Conservation (phyloP, 2,113 vertebrate species). For the Zosterops borbonicus region DNA sequence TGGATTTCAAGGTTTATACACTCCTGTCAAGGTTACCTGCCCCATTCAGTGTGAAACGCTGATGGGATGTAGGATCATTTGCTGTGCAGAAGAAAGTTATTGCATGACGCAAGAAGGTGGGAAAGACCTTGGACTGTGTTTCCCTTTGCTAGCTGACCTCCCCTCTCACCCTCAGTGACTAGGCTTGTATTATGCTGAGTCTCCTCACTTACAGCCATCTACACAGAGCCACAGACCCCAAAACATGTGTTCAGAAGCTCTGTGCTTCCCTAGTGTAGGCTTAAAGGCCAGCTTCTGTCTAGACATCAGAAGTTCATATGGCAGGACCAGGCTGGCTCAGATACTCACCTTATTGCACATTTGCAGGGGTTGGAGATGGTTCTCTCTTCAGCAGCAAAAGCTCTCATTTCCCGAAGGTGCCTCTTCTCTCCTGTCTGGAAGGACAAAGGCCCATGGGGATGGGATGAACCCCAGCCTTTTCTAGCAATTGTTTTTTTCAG, state of each 20-base stretch:
- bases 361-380: not conserved
- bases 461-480: not conserved
- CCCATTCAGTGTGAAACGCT: not conserved
- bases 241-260: not conserved
- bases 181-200: not conserved
- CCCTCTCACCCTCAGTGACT: not conserved
- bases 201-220: not conserved
- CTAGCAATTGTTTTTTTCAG: not conserved
- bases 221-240: not conserved
- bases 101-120: not conserved
- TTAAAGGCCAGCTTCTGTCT: not conserved
- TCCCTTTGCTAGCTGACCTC: not conserved
- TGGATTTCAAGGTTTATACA: not conserved
- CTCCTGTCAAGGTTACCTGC: not conserved
- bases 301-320: rapidly evolving
- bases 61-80: not conserved
- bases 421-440: not conserved
- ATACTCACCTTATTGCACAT: not conserved
- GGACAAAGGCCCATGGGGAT: rapidly evolving
- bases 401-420: not conserved
- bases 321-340: not conserved
- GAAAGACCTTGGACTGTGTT: not conserved
- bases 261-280: not conserved
- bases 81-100: not conserved
- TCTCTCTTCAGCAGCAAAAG: not conserved